Base-by-base conservation (phyloP, 1,140 invertebrate genomes). In the Drosophila nigromelanica region DNA sequence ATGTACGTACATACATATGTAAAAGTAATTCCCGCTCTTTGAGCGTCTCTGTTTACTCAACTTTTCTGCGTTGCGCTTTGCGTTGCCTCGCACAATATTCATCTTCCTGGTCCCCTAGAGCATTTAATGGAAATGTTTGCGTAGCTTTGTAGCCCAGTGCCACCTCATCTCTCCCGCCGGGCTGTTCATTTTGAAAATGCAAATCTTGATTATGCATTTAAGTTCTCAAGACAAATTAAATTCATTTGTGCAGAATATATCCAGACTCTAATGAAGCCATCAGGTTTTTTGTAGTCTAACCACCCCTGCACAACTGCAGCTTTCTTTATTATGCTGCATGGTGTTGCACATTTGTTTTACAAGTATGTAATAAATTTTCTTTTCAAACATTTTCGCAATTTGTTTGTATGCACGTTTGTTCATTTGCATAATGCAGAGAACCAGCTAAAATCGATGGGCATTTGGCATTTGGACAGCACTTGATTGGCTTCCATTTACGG, bases 91-190 rank as follows among this genome's bases (percentile, higher is more conserved):
- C 47, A 42, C n/a, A 71, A 55, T 63, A 55, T 71, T 55, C 52
- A 72, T 67, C 50, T 58, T 43, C 48, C 24, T 35, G 51, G 42
- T 77, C 40, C 56, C 42, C 62, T 56, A 45, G 39, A 75, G 78
- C 76, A 78, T 86, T 86, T 79, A 87, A 86, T 89, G 72, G 83
- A 89, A 87, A 86, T 86, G 82, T 86, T 86, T 86, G 82, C 82
- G 48, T 82, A 89, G 75, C 66, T 76, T 73, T 75, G 66, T 77
- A 59, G 64, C 47, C 47, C 50, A 63, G 27, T 62, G 24, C 56
- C 21, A 24, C 5, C 18, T 42, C 18, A n/a, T 0, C 64, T 11
- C 12, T 50, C 14, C 2, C 12, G 10, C 12, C 39, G 43, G 8
- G 27, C 61, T 45, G n/a, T 15, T 45, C n/a, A 21, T 55, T 80